phyloP scores from a whole-genome alignment of 2,888 invertebrate genomes.

The Lasioglossum pauxillum region DNA sequence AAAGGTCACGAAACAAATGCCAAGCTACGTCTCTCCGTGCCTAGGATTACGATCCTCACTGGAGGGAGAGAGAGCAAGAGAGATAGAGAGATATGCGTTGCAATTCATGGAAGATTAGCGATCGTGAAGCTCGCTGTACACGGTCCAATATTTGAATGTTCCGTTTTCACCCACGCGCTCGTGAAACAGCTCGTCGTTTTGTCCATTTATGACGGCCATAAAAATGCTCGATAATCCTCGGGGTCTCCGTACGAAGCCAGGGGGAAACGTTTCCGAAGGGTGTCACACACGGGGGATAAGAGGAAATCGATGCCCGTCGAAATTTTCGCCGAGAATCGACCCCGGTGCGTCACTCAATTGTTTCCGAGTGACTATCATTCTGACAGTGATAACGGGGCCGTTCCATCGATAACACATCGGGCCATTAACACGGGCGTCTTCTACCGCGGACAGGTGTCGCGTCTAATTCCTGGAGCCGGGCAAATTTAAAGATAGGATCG shows the following conservation, averaged over 20 bases:
- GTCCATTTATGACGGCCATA: conserved; percentile 2
- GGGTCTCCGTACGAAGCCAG: neutral
- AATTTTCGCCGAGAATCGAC: conserved; percentile 1
- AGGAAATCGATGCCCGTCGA: conserved; percentile 2
- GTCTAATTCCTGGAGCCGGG: neutral
- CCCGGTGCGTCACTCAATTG: neutral
- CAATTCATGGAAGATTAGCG: neutral
- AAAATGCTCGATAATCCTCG: conserved; percentile 12
- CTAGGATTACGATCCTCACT: neutral
- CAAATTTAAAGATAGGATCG: neutral
- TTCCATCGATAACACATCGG: neutral
- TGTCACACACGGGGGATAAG: neutral
- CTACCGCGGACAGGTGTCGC: neutral
- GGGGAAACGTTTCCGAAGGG: neutral
- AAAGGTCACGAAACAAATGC: neutral
- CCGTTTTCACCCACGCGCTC: neutral
- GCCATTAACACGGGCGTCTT: neutral
- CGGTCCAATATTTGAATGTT: conserved; percentile 1
- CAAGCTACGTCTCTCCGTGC: neutral
- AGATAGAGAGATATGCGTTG: neutral
- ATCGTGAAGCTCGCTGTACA: neutral
- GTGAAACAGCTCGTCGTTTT: neutral
- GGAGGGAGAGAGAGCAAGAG: neutral
- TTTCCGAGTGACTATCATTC: conserved; percentile 11
- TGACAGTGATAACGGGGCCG: neutral